Evolutionary conservation across 1,140 invertebrate species (phyloP), one percentile per base, ranked within the genome.

Genomic region (Drosophila nannoptera): DNA sequence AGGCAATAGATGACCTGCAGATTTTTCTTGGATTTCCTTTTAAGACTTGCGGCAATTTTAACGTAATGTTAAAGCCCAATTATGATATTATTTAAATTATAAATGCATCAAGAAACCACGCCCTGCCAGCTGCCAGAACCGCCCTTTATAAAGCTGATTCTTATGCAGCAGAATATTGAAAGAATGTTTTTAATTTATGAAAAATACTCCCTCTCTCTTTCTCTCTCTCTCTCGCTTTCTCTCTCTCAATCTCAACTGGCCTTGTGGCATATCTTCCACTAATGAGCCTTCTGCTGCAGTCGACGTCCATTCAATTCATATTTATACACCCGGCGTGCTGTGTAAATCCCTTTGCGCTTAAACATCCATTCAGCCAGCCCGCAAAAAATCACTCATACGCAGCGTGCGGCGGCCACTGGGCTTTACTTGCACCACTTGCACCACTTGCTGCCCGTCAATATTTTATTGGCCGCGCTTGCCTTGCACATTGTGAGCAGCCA

Each of bases 361-460:
- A 48, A 7, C 32, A 40, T 5, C 31, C 31, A 32, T 32, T 22
- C 11, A 2, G 45, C 7, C 11, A 7, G 2, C 31, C 14, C 32
- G 40, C 46, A 63, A 6, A 29, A 52, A 50, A 64, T 65, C 52
- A 56, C 59, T 64, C 58, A 80, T 75, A 75, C 76, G 64, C 55
- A 56, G 11, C 31, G 49, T 58, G 40, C 33, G 22, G 43, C n/a
- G 38, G 33, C 50, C 35, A 12, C 9, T 50, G 16, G 9, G 16
- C 40, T 7, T 42, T 67, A 73, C 73, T 83, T 75, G 65, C 68
- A 75, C 38, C 72, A 59, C 54, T 68, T 42, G 50, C 50, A 31
- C 43, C 49, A 35, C 59, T 63, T 63, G 50, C 63, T 63, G 63
- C 63, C 67, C 68, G 52, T 78, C 72, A 82, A 82, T 78, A 76